Conservation (phyloP, 2,888 invertebrate species). For the Deroplatys truncata region DNA sequence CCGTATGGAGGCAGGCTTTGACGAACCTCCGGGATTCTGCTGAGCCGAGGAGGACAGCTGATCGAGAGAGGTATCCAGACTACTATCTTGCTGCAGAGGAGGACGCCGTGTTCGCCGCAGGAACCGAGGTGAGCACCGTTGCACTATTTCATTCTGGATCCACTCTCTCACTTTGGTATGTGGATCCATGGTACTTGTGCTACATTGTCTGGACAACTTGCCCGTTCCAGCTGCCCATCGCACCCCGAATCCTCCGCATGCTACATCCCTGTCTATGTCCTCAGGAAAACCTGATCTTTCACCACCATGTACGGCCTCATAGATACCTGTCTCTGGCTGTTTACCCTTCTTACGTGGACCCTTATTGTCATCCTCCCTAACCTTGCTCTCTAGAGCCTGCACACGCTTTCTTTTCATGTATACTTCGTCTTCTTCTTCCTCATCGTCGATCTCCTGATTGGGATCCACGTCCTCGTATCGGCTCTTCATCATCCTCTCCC, state of each 20-base stretch:
- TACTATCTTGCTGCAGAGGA: not conserved
- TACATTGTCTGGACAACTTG: constrained; percentile 66
- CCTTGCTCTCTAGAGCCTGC: not conserved
- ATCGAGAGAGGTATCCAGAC: not conserved
- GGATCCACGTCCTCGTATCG: constrained; percentile 37
- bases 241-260: not conserved
- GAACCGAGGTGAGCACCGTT: constrained; percentile 43
- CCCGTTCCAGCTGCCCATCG: constrained; percentile 53
- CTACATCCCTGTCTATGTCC: not conserved
- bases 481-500: constrained; percentile 48
- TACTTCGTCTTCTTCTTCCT: not conserved
- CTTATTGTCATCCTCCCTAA: not conserved
- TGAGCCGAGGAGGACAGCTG: not conserved
- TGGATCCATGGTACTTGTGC: constrained; percentile 77
- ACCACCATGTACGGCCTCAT: constrained; percentile 25
- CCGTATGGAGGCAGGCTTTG: constrained; percentile 10
- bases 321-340: not conserved
- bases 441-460: not conserved
- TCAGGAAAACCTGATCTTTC: not conserved
- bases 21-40: not conserved
- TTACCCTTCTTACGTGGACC: not conserved
- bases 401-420: not conserved
- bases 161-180: constrained; percentile 83
- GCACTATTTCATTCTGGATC: constrained; percentile 76
- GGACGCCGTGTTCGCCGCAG: constrained; percentile 9